These are phyloP conservation scores for Drosophila percnosoma DNA, from an alignment of 2,888 invertebrate species.

Conservation along the genomic window DNA sequence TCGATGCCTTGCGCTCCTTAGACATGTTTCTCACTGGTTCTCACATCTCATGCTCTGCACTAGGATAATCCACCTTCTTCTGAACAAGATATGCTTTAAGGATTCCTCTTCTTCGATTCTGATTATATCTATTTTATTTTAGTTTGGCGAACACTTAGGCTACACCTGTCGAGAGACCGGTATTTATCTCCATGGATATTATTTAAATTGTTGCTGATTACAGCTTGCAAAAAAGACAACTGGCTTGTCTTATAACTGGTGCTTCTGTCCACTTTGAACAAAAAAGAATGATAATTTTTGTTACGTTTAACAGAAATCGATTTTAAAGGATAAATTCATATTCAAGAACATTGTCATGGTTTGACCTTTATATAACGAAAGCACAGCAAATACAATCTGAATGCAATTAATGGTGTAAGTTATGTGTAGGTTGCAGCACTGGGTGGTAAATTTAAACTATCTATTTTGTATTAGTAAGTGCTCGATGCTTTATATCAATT, in stretches of 20 bases:
- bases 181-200: background rate
- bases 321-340: background rate
- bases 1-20: background rate
- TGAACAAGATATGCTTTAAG: background rate
- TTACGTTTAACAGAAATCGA: background rate
- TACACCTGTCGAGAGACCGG: background rate
- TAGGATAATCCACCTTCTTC: background rate
- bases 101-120: background rate
- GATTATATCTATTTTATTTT: background rate
- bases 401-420: background rate
- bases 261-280: background rate
- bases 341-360: background rate
- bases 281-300: background rate
- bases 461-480: background rate
- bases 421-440: background rate
- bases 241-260: background rate
- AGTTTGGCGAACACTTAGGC: background rate
- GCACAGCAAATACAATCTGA: background rate
- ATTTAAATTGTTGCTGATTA: background rate
- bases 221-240: background rate
- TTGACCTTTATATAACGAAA: background rate
- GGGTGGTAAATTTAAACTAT: background rate
- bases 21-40: background rate
- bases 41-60: no score
- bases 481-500: conserved; percentile 15